Percentiles rank a stretch among this genome's conserved stretches.
Evolutionary conservation across 2,888 invertebrate genomes (phyloP).

Genomic region (Hirtodrosophila trivittata): DNA sequence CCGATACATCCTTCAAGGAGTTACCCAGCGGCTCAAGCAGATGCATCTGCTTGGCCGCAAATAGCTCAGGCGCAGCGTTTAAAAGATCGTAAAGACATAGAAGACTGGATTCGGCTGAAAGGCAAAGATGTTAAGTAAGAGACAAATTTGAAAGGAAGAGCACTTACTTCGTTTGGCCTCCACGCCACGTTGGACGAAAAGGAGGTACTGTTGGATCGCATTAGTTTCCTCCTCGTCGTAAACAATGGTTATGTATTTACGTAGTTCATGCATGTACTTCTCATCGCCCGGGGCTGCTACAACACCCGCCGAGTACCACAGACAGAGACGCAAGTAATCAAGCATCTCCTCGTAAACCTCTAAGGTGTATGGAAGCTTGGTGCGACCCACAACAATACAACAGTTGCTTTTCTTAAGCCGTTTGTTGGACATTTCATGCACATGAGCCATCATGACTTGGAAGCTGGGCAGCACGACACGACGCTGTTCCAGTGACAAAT

Average conservation of each 20-base stretch:
- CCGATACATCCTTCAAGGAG: conserved; percentile 88
- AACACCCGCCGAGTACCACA: conserved; percentile 87
- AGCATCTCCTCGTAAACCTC: conserved; percentile 89
- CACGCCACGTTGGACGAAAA: conserved; percentile 87
- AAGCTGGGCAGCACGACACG: conserved; percentile 88
- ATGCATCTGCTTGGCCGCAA: conserved; percentile 87
- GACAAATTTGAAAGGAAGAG: not conserved
- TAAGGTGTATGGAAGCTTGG: conserved; percentile 89
- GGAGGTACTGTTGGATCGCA: conserved; percentile 88
- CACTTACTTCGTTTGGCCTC: conserved; percentile 88
- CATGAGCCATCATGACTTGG: conserved; percentile 88
- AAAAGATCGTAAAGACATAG: conserved; percentile 92
- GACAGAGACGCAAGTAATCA: conserved; percentile 91
- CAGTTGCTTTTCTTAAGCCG: conserved; percentile 86
- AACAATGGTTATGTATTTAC: conserved; percentile 86
- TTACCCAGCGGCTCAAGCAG: conserved; percentile 79
- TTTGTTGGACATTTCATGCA: conserved; percentile 88
- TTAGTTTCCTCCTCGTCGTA: conserved; percentile 85
- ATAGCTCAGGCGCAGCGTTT: conserved; percentile 90
- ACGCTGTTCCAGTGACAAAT: conserved; percentile 80
- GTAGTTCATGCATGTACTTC: conserved; percentile 86
- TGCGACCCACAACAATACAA: conserved; percentile 87
- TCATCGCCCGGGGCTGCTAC: conserved; percentile 86
- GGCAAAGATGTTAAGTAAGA: no score
- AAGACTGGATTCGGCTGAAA: conserved; percentile 84